phyloP scores from a whole-genome alignment of 2,888 invertebrate species.

The Neoaliturus tenellus region DNA sequence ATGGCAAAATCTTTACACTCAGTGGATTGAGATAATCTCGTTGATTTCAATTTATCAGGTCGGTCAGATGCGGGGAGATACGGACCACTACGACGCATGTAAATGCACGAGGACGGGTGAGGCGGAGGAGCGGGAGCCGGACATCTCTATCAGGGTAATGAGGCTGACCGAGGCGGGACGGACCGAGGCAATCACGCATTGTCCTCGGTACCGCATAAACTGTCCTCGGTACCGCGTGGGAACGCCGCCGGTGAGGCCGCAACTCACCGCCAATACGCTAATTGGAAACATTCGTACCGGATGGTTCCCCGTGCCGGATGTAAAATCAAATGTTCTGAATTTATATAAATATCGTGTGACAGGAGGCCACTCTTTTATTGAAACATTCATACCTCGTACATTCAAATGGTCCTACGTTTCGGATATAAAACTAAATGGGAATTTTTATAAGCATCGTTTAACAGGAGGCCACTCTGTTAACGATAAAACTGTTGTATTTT shows the following conservation, averaged over 20 bases:
- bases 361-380: too few species aligned
- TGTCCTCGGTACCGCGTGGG: not conserved
- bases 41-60: slow-evolving; percentile 32
- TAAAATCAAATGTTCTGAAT: too few species aligned
- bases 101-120: not conserved
- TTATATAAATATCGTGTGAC: too few species aligned
- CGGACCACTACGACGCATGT: slow-evolving; percentile 23
- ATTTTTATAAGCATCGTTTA: too few species aligned
- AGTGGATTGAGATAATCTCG: slow-evolving; percentile 6
- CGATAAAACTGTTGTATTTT: too few species aligned
- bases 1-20: not conserved
- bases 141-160: slow-evolving; percentile 34
- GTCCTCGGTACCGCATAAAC: slow-evolving; percentile 17
- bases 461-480: too few species aligned
- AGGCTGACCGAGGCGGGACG: not conserved
- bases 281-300: too few species aligned
- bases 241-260: not conserved
- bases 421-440: too few species aligned
- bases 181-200: slow-evolving; percentile 23
- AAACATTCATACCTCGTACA: too few species aligned
- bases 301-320: too few species aligned
- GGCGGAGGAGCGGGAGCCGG: not conserved
- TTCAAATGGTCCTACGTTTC: too few species aligned
- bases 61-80: not conserved
- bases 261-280: not conserved